Conservation (phyloP, 2,888 invertebrate species). For the Neria commutata region DNA sequence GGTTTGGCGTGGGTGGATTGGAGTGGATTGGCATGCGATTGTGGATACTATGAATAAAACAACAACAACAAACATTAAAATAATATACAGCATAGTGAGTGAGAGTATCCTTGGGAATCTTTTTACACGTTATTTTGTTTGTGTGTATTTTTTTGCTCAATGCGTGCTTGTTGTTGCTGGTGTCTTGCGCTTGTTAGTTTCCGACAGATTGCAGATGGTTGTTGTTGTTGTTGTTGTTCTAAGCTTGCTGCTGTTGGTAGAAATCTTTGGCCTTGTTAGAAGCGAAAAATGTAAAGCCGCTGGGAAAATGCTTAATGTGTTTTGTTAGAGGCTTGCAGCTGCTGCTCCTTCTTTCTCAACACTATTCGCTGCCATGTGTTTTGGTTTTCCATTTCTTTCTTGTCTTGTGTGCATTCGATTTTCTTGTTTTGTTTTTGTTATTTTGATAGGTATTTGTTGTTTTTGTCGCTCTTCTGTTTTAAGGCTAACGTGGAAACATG, state of each 20-base stretch:
- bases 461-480: background rate
- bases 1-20: too few species aligned
- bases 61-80: background rate
- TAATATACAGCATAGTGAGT: too few species aligned
- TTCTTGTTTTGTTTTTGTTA: background rate
- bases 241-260: slow-evolving; percentile 23
- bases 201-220: background rate
- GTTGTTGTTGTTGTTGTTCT: slow-evolving; percentile 6
- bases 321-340: background rate
- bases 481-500: too few species aligned
- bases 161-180: background rate
- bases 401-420: background rate
- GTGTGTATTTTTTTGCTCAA: background rate
- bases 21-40: too few species aligned
- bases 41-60: background rate
- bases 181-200: background rate
- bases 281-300: background rate
- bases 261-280: background rate
- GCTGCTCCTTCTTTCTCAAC: background rate
- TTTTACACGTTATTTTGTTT: background rate
- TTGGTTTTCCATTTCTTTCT: background rate
- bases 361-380: background rate
- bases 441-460: background rate
- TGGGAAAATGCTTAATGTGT: background rate
- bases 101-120: background rate